Percentiles rank a stretch among this genome's conserved stretches.
Conservation (phyloP, 2,113 vertebrate genomes). For the Arvicanthis niloticus region DNA sequence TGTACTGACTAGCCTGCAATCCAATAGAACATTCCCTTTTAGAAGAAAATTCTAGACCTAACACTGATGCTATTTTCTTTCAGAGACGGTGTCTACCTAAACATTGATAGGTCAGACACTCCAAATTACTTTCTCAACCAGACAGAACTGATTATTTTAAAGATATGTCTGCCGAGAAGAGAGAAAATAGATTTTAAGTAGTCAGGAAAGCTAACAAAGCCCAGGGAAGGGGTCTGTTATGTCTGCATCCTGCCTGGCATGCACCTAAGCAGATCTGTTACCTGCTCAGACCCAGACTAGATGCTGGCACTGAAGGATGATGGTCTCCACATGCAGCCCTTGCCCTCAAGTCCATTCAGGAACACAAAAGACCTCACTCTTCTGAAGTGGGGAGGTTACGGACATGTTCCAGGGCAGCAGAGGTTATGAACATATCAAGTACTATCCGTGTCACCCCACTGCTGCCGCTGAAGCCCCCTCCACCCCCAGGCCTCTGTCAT, state of each 20-base stretch:
- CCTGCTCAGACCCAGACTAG: neutral
- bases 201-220: neutral
- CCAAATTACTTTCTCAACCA: conserved; percentile 54
- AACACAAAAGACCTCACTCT: neutral
- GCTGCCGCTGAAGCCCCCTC: neutral
- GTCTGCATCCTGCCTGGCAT: neutral
- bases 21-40: neutral
- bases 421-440: neutral
- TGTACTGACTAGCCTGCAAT: neutral
- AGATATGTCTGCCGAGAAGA: neutral
- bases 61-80: conserved; percentile 47
- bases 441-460: too few relatives aligned
- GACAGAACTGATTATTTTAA: neutral
- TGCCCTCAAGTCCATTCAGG: neutral
- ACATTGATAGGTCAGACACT: conserved; percentile 44
- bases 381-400: neutral
- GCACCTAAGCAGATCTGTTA: neutral
- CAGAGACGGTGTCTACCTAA: conserved; percentile 40
- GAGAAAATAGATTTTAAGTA: neutral
- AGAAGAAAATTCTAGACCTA: conserved; percentile 51
- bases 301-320: fast-evolving
- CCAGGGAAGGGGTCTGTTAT: neutral
- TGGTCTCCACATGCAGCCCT: neutral
- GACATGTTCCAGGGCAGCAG: neutral
- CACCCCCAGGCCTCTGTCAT: neutral